Base-by-base conservation (phyloP, 2,888 invertebrate species). In the Rhagophthalmus giganteus region DNA sequence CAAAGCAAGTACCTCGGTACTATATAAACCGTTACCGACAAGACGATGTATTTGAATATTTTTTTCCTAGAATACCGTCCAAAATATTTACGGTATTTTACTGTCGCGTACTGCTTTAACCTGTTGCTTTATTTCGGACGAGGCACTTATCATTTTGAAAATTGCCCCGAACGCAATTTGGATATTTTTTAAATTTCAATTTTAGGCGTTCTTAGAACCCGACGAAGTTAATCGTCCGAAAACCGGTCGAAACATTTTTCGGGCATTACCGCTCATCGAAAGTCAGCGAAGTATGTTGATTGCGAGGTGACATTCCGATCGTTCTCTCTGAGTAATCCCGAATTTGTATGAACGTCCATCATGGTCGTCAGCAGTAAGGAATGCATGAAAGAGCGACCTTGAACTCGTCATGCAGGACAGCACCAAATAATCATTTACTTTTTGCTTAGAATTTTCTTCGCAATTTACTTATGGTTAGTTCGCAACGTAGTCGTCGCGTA, bases 291-390 rank as follows among this genome's bases (percentile, higher is more conserved):
- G 37, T 50, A 42, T 50, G 44, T 32, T 32, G n/a, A 50, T 50
- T 32, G 44, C 41, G 26, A 49, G 30, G 39, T 32, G 35, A 46
- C 52, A 52, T 52, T 47, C 52, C 52, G 14, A 47, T 7, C 35
- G 46, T 52, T 52, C 45, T 28, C 38, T 40, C 35, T 46, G 52
- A 52, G 52, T 52, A 42, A 52, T 46, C 46, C 42, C 41, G 38
- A 52, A 52, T 52, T 52, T 41, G 40, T 41, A 47, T 47, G 39
- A 24, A 25, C 50, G 35, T 27, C 34, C 35, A 34, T 46, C 46
- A 39, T 41, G 27, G 24, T 40, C 34, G 45, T 45, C 39, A 40
- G 31, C 45, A 30, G 28, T 15, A 42, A 52, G 39, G 52, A 52
- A 52, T 52, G 46, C 46, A 9, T 14, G 32, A 38, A 46, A 51